Evolutionary conservation across 2,113 vertebrate genomes (phyloP), one percentile per base, ranked within the genome.

Genomic region (Equus przewalskii): DNA sequence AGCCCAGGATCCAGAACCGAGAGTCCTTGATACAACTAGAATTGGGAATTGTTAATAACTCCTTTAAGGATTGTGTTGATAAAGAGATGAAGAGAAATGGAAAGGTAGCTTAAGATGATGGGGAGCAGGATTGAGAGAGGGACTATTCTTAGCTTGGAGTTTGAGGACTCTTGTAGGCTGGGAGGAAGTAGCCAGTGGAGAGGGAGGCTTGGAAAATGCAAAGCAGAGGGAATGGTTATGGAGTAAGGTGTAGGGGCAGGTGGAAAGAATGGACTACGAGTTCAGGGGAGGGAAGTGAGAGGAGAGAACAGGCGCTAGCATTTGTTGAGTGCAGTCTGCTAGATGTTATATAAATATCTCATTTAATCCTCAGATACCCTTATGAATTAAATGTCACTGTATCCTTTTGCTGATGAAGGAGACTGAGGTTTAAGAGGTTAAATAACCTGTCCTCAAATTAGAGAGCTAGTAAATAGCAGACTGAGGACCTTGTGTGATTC

Each of bases 61-160:
- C 51, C 73, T 44, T 41, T 30, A 84, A 89, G 19, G 21, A 85
- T 36, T 60, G 19, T 78, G 73, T 7, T 83, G 78, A 33, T 10
- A 84, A 54, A 65, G 56, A 26, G 21, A 76, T 83, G 62, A 83
- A 79, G 54, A 88, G 82, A 64, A 96, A 96, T 69, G 60, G 65
- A 65, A 67, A 81, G 51, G 26, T 85, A 62, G 58, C 19, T 92
- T 89, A n/a, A 30, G 36, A 41, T 33, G 13, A 21, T 67, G 56
- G 90, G 49, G 21, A 60, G 15, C 58, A 80, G 72, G 12, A 67
- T 26, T 97, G 94, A 86, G 22, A 62, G 41, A 49, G 7, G 51
- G 46, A 30, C 58, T 86, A 51, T n/a, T 83, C 88, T 88, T 80
- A 83, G 70, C 58, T 70, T 64, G 58, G 33, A 72, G 64, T 46